phyloP scores from a whole-genome alignment of 2,888 invertebrate genomes.

The Idaea straminata region DNA sequence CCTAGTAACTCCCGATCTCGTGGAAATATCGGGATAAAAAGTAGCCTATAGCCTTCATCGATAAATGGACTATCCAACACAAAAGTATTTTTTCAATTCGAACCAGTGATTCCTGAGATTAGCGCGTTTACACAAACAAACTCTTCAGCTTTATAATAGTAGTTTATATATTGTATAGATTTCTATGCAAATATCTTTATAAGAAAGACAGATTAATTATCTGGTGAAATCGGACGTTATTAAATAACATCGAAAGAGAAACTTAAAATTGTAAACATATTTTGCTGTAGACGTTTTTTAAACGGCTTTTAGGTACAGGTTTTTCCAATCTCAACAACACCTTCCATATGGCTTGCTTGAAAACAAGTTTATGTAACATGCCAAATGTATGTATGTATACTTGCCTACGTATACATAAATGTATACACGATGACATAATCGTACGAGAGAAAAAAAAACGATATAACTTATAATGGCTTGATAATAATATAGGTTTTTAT shows the following conservation, averaged over 20 bases:
- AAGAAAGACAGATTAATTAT: no score
- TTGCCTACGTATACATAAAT: slow-evolving; percentile 5
- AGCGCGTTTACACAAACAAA: no score
- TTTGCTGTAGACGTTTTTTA: background rate
- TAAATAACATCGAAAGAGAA: slow-evolving; percentile 1
- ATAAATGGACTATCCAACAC: no score
- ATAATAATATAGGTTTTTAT: background rate
- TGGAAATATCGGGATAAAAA: no score
- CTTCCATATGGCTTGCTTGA: background rate
- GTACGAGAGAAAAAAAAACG: background rate
- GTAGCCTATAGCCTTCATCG: no score
- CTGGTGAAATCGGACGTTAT: background rate
- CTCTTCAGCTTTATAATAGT: no score
- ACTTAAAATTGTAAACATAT: background rate
- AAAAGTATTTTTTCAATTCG: no score
- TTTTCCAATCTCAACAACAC: background rate
- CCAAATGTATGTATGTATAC: background rate
- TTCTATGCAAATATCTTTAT: no score
- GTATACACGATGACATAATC: slow-evolving; percentile 15
- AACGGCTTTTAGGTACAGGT: background rate
- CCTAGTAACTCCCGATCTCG: no score
- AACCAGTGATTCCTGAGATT: no score
- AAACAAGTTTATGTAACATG: slow-evolving; percentile 13
- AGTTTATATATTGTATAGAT: no score
- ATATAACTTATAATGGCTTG: background rate